Evolutionary conservation across 2,113 vertebrate species (phyloP), one percentile per base, ranked within the genome.

Genomic region (Myrmecophaga tridactyla): DNA sequence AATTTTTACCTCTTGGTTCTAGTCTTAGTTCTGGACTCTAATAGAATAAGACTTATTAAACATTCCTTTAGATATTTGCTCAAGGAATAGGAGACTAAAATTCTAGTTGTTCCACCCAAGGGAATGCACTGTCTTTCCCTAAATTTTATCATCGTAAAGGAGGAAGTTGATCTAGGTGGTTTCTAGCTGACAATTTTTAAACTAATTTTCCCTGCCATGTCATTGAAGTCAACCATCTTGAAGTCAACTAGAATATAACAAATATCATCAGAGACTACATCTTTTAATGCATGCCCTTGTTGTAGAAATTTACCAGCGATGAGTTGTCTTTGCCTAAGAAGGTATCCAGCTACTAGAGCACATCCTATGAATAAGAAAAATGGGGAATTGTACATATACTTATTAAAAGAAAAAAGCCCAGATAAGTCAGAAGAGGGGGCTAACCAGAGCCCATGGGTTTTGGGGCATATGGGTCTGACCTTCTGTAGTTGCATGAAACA

Each of bases 171-270:
- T 72, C 20, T 89, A 90, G 36, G 46, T 82, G 62, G 65, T 58
- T 92, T 96, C 84, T 73, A 89, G 65, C n/a, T 89, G 72, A 92
- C 10, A 69, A 15, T 6, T 62, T 83, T 90, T 88, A 83, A 83
- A 94, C 10, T 93, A 84, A 90, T 95, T 92, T 84, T 70, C 76
- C 53, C 53, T 92, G 48, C 62, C 46, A 56, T 48, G 11, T 77
- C 90, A 84, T 87, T 94, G 65, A 89, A 92, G n/a, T 63, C 14
- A 90, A 77, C 78, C 12, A 76, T 81, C 48, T 87, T 77, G 78
- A 94, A 94, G 72, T 65, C 48, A 76, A n/a, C 60, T 88, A 69
- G 72, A 90, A 90, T 67, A 5, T 78, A 92, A 39, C 25, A 95
- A 90, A 31, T 88, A 72, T 85, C 87, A 48, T 86, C 88, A 63